Evolutionary conservation across 1,140 invertebrate genomes (phyloP).

Genomic region (Dreissena rostriformis): DNA sequence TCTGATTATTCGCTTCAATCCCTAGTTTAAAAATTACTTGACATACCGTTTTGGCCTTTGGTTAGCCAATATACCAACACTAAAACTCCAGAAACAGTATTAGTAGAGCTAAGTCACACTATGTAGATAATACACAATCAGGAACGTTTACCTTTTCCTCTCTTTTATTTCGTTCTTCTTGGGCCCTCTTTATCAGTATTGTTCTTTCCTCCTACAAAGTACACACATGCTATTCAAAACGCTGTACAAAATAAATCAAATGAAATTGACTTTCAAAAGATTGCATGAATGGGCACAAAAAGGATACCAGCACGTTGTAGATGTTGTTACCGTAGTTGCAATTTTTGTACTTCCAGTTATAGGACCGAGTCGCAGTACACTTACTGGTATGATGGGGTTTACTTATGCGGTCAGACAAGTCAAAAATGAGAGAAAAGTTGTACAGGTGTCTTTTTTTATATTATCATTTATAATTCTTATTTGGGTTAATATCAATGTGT

Average conservation of each 20-base stretch:
- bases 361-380: not conserved
- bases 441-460: no score
- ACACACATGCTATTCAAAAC: slow-evolving; percentile 23
- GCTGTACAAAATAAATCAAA: not conserved
- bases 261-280: no score
- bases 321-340: not conserved
- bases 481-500: no score
- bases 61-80: no score
- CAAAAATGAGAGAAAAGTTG: no score
- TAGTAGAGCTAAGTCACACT: no score
- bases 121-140: no score
- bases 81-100: no score
- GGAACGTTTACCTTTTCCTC: slow-evolving; percentile 84
- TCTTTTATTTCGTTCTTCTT: slow-evolving; percentile 91
- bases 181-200: slow-evolving; percentile 89
- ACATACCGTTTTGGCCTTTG: no score
- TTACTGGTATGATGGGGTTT: not conserved
- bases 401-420: not conserved
- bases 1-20: no score
- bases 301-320: not conserved
- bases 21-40: no score
- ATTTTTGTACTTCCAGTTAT: not conserved
- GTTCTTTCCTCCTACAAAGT: slow-evolving; percentile 85
- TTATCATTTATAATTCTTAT: no score
- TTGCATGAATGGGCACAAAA: not conserved